Percentiles rank a stretch among this genome's conserved stretches.
These are phyloP conservation scores for Drosophila sp. DNA, from an alignment of 1,140 invertebrate genomes.

Conservation along the genomic window DNA sequence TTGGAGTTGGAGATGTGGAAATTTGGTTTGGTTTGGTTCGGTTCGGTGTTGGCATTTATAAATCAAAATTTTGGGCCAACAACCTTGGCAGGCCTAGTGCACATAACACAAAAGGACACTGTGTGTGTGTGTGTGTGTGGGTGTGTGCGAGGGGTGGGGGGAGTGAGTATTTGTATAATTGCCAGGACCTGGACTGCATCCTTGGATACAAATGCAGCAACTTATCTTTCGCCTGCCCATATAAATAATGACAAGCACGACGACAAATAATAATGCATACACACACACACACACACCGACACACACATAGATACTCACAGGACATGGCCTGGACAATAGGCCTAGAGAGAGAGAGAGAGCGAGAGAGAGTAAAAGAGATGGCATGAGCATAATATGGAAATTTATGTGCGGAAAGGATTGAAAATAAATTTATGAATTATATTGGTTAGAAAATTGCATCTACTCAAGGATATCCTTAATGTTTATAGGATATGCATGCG, in stretches of 20 bases:
- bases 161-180: slow-evolving; percentile 65
- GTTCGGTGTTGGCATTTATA: slow-evolving; percentile 77
- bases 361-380: slow-evolving; percentile 6
- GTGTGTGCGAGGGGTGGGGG: slow-evolving; percentile 8
- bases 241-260: slow-evolving; percentile 83
- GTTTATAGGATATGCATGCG: slow-evolving; percentile 72
- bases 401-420: slow-evolving; percentile 82
- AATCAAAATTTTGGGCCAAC: slow-evolving; percentile 80
- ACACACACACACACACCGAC: slow-evolving; percentile 28
- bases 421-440: slow-evolving; percentile 83
- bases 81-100: slow-evolving; percentile 59
- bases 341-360: slow-evolving; percentile 46
- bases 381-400: slow-evolving; percentile 75
- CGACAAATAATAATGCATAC: slow-evolving; percentile 82
- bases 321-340: slow-evolving; percentile 61
- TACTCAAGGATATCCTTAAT: slow-evolving; percentile 83
- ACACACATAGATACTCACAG: slow-evolving; percentile 26
- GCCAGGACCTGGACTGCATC: slow-evolving; percentile 60
- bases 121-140: slow-evolving; percentile 29
- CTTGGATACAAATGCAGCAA: slow-evolving; percentile 69
- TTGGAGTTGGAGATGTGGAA: not conserved
- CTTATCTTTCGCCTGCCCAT: slow-evolving; percentile 79
- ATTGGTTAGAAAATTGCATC: slow-evolving; percentile 83
- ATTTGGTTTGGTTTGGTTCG: slow-evolving; percentile 1
- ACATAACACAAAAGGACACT: slow-evolving; percentile 53